phyloP scores from a whole-genome alignment of 2,797 vertebrate species.

The Falco novaeseelandiae region DNA sequence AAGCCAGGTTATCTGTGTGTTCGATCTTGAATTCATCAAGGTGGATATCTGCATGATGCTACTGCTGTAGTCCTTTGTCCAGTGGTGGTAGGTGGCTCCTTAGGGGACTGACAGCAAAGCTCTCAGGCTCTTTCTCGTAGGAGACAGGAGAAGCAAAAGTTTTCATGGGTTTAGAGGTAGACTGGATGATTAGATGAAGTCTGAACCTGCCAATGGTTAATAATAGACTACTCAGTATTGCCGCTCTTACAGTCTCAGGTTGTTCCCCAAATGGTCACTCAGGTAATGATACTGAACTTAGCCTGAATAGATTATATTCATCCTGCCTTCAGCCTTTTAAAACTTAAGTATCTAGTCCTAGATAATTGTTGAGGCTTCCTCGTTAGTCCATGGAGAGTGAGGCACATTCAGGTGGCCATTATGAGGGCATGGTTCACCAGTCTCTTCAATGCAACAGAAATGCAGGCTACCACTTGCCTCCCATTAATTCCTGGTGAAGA shows the following conservation, averaged over 20 bases:
- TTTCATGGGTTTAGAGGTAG: not conserved
- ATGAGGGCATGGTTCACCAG: not conserved
- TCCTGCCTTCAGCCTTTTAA: not conserved
- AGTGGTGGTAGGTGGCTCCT: not conserved
- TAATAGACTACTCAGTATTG: not conserved
- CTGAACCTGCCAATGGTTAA: not conserved
- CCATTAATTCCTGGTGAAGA: not conserved
- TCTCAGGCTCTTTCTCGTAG: not conserved
- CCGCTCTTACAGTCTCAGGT: not conserved
- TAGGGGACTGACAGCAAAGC: not conserved
- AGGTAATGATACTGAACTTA: not conserved
- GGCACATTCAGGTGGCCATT: not conserved
- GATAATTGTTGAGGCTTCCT: not conserved
- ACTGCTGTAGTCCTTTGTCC: not conserved
- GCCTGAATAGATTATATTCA: not conserved
- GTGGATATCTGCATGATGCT: not conserved
- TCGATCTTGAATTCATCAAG: not conserved
- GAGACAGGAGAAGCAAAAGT: not conserved
- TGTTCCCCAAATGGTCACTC: not conserved
- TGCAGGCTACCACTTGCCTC: not conserved
- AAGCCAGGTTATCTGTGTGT: not conserved
- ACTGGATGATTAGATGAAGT: not conserved
- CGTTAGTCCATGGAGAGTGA: not conserved
- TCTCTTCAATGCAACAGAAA: not conserved
- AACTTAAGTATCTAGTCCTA: not conserved